Evolutionary conservation across 2,797 vertebrate genomes (phyloP).

Genomic region (Salmo trutta): DNA sequence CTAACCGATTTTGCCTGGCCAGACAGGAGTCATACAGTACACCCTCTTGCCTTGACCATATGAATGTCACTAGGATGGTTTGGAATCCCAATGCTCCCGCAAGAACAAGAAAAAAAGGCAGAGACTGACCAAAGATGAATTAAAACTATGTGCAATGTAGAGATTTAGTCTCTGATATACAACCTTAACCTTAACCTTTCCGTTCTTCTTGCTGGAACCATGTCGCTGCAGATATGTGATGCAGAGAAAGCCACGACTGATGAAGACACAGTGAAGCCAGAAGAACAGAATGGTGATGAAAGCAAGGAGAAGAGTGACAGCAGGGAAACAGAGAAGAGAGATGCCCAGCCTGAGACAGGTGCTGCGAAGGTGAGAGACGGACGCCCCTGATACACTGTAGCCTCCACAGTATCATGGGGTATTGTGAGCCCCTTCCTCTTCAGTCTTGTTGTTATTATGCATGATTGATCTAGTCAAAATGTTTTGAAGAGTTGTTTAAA

Average conservation of each 20-base stretch:
- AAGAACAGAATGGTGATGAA: constrained; percentile 22
- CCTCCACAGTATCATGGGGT: not conserved
- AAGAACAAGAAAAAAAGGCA: too few relatives aligned
- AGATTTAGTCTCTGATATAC: too few relatives aligned
- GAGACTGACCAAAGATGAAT: too few relatives aligned
- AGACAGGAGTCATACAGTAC: not conserved
- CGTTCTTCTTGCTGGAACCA: constrained; percentile 5
- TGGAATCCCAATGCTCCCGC: too few relatives aligned
- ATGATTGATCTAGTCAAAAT: not conserved
- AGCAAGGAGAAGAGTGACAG: constrained; percentile 35
- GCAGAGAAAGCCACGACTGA: constrained; percentile 50
- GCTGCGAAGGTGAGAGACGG: constrained; percentile 53
- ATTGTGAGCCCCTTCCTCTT: not conserved
- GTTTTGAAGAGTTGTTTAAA: not conserved
- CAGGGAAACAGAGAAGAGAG: constrained; percentile 27
- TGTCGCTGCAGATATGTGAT: constrained; percentile 73
- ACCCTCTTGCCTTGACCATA: too few relatives aligned
- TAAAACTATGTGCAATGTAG: too few relatives aligned
- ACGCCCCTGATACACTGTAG: not conserved
- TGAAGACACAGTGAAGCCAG: constrained; percentile 64
- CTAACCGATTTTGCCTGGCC: not conserved
- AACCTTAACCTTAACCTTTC: not conserved
- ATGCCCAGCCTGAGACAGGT: constrained; percentile 28
- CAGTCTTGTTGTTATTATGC: not conserved
- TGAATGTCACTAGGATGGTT: too few relatives aligned